phyloP scores from a whole-genome alignment of 2,888 invertebrate species.

The Meta bourneti region DNA sequence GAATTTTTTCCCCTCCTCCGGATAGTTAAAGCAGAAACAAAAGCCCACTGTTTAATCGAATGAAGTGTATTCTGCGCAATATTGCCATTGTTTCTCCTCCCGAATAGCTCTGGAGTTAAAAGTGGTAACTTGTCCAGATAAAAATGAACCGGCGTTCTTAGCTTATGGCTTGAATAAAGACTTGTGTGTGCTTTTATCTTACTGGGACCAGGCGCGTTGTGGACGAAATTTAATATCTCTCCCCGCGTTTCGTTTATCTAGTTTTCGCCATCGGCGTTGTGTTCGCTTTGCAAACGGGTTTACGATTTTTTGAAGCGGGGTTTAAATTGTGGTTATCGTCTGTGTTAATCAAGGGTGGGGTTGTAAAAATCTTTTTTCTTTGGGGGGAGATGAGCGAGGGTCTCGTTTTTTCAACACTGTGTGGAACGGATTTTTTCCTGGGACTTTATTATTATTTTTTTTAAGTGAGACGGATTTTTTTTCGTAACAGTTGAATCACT shows the following conservation, averaged over 20 bases:
- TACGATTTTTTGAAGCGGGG: conserved; percentile 36
- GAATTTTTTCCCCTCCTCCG: background rate
- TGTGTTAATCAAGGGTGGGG: conserved; percentile 48
- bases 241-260: conserved; percentile 43
- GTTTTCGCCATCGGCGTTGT: conserved; percentile 48
- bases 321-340: conserved; percentile 49
- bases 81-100: conserved; percentile 18
- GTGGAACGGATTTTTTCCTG: background rate
- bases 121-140: conserved; percentile 29
- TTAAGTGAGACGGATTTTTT: background rate
- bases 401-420: background rate
- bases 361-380: background rate
- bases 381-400: background rate
- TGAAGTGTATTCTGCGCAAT: conserved; percentile 3
- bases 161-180: conserved; percentile 39
- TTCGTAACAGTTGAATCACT: background rate
- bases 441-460: background rate
- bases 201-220: conserved; percentile 32
- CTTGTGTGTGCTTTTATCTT: conserved; percentile 42
- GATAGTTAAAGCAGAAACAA: conserved; percentile 42
- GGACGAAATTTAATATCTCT: conserved; percentile 61
- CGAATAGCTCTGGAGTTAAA: conserved; percentile 16
- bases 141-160: conserved; percentile 21
- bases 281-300: conserved; percentile 9
- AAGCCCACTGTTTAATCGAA: conserved; percentile 5